These are phyloP conservation scores for Nettapus auritus DNA, from an alignment of 2,113 vertebrate species.

Conservation along the genomic window DNA sequence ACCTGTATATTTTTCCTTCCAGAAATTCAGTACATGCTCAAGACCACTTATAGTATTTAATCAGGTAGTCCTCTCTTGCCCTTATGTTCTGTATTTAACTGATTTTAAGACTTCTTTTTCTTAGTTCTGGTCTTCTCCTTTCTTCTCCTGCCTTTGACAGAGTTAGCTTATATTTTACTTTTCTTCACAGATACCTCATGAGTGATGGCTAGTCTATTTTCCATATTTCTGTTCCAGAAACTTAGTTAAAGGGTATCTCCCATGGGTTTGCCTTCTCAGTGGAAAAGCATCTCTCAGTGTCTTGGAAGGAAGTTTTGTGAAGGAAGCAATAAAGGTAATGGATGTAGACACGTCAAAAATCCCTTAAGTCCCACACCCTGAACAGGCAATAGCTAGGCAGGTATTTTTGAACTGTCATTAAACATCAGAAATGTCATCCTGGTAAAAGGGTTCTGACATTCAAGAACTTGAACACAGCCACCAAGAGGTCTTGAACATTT, in stretches of 20 bases:
- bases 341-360: background rate
- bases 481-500: background rate
- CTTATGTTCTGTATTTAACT: background rate
- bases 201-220: background rate
- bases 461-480: background rate
- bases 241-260: background rate
- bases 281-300: too few relatives aligned
- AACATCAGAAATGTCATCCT: background rate
- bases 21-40: background rate
- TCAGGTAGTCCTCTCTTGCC: background rate
- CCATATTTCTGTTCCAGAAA: background rate
- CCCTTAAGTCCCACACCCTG: background rate
- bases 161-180: background rate
- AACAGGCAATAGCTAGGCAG: background rate
- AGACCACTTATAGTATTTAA: background rate
- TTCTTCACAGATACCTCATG: background rate
- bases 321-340: background rate
- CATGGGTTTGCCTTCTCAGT: background rate
- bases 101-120: background rate
- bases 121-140: background rate
- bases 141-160: background rate
- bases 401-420: background rate
- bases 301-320: background rate
- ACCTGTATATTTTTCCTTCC: background rate
- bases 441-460: background rate